Evolutionary conservation across 92 coral and sea anemone species (phyloP).

Genomic region (Virgularia gustaviana): DNA sequence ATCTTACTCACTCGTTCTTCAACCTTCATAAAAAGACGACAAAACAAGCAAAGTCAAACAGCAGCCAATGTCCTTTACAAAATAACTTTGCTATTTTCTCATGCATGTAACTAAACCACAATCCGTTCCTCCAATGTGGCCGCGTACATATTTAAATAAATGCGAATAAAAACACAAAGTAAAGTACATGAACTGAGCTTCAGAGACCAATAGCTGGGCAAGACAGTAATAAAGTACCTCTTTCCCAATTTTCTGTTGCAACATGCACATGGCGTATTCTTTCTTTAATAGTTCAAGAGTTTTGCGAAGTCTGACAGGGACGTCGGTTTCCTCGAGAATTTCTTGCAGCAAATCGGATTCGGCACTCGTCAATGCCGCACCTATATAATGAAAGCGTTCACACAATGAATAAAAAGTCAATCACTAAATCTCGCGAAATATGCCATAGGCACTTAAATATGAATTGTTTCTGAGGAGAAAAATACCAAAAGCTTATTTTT

Average conservation of each 20-base stretch:
- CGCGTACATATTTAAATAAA: not conserved
- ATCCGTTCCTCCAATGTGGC: no score
- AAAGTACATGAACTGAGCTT: not conserved
- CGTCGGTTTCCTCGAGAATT: conserved; percentile 79
- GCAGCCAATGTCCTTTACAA: not conserved
- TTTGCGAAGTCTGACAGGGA: conserved; percentile 76
- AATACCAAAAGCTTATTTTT: no score
- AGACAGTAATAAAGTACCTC: conserved; percentile 50
- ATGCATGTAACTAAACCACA: no score
- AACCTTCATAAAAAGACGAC: conserved; percentile 47
- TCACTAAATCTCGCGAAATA: no score
- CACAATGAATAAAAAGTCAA: no score
- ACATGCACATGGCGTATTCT: conserved; percentile 85
- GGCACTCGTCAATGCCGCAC: conserved; percentile 96
- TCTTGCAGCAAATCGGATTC: conserved; percentile 86
- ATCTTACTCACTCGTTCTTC: conserved; percentile 94
- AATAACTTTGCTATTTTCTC: no score
- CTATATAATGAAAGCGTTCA: conserved; percentile 29
- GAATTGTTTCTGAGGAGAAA: no score
- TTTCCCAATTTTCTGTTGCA: conserved; percentile 94
- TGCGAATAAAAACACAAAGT: no score
- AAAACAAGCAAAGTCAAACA: not conserved
- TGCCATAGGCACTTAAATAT: no score
- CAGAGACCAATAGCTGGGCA: not conserved
- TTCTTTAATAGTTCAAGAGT: conserved; percentile 90